Conservation (phyloP, 2,113 vertebrate species). For the Pseudopipra pipra region DNA sequence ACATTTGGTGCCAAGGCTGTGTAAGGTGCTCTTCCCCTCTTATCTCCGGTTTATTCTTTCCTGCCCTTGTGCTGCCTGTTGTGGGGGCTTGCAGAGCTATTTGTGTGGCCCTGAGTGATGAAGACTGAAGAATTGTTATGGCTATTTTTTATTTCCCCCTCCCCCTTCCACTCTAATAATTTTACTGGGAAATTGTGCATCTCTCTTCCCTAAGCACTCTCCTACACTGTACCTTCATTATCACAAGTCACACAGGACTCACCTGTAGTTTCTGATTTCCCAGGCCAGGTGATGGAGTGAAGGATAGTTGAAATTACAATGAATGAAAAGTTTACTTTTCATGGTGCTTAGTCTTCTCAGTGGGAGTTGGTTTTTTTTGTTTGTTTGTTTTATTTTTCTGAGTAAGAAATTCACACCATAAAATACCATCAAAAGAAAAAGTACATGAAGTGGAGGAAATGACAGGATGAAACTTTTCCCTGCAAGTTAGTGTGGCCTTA, state of each 20-base stretch:
- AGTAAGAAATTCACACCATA: not conserved
- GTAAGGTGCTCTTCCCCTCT: not conserved
- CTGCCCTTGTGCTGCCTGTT: not conserved
- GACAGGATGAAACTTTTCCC: not conserved
- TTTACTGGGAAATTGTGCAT: not conserved
- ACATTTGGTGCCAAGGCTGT: not conserved
- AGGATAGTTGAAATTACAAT: not conserved
- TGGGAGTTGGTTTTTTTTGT: not conserved
- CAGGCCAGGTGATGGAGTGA: not conserved
- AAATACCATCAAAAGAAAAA: not conserved
- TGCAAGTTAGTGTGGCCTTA: not conserved
- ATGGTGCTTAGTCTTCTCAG: not conserved
- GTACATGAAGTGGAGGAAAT: not conserved
- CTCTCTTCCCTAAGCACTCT: not conserved
- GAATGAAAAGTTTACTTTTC: not conserved
- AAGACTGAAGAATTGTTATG: not conserved
- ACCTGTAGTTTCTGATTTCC: not conserved
- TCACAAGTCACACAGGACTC: not conserved
- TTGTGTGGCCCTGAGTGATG: not conserved
- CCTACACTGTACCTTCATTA: not conserved
- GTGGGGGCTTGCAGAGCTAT: not conserved
- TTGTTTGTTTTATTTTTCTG: not conserved
- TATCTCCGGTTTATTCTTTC: slow-evolving; percentile 7
- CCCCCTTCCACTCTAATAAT: not conserved
- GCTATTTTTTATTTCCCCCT: not conserved